A percentile compares a stretch with the other conserved stretches of the same genome.
Conservation (phyloP, 2,888 invertebrate genomes). For the Eupithecia pulchellata region DNA sequence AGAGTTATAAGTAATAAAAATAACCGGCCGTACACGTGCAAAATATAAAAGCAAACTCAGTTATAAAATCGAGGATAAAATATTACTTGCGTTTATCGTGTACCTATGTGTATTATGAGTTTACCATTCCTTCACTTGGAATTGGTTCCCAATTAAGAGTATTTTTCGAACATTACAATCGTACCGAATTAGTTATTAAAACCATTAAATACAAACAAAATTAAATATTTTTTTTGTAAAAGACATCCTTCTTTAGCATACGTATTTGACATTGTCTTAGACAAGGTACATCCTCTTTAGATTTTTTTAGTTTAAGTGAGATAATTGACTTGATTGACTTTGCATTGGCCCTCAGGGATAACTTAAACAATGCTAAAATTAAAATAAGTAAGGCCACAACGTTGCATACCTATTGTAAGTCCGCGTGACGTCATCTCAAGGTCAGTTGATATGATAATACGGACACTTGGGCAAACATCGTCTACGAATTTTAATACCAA, state of each 20-base stretch:
- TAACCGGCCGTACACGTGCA: constrained; percentile 27
- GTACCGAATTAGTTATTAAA: not conserved
- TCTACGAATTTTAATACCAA: constrained; percentile 49
- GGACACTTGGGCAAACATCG: constrained; percentile 53
- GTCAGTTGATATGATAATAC: constrained; percentile 42
- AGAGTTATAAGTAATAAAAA: constrained; percentile 15
- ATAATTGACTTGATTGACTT: not conserved
- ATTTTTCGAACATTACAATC: not conserved
- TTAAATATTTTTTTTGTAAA: no score
- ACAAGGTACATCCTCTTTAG: not conserved
- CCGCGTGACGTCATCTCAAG: constrained; percentile 50
- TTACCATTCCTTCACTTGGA: not conserved
- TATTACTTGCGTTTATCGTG: constrained; percentile 1
- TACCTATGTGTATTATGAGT: no score
- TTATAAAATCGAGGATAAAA: constrained; percentile 7
- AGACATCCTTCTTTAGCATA: no score
- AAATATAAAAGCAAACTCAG: constrained; percentile 15
- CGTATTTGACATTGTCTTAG: not conserved
- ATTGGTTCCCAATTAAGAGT: constrained; percentile 1
- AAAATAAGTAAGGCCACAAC: constrained; percentile 8
- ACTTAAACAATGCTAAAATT: constrained; percentile 14
- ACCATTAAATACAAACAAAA: not conserved
- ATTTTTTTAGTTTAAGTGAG: not conserved
- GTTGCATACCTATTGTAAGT: constrained; percentile 26
- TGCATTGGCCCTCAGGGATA: not conserved